Conservation (phyloP, 2,797 vertebrate species). For the Pseudochirops cupreus region DNA sequence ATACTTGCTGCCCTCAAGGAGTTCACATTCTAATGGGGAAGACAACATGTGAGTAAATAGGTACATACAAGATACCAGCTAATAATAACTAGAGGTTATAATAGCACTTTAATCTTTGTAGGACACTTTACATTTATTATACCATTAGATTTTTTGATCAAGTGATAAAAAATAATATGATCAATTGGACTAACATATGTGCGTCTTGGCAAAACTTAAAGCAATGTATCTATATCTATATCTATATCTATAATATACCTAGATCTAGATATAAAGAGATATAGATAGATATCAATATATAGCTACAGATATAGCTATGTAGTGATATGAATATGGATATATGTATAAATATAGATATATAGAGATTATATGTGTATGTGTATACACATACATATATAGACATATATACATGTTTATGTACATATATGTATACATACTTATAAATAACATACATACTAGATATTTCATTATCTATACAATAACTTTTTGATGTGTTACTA, state of each 20-base stretch:
- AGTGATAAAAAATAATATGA: not conserved
- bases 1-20: not conserved
- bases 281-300: too few species aligned
- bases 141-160: not conserved
- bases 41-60: not conserved
- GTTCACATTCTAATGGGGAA: not conserved
- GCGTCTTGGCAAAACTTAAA: not conserved
- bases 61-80: not conserved
- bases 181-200: not conserved
- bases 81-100: not conserved
- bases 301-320: too few species aligned
- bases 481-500: not conserved
- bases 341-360: too few species aligned
- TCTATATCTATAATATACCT: too few species aligned
- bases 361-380: too few species aligned
- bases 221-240: not conserved
- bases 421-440: too few species aligned
- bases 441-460: too few species aligned
- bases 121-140: not conserved
- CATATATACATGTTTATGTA: too few species aligned
- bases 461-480: not conserved
- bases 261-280: too few species aligned
- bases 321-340: too few species aligned
- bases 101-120: not conserved
- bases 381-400: too few species aligned